Conservation (phyloP, 2,113 vertebrate genomes). For the Lampris megalopsis region DNA sequence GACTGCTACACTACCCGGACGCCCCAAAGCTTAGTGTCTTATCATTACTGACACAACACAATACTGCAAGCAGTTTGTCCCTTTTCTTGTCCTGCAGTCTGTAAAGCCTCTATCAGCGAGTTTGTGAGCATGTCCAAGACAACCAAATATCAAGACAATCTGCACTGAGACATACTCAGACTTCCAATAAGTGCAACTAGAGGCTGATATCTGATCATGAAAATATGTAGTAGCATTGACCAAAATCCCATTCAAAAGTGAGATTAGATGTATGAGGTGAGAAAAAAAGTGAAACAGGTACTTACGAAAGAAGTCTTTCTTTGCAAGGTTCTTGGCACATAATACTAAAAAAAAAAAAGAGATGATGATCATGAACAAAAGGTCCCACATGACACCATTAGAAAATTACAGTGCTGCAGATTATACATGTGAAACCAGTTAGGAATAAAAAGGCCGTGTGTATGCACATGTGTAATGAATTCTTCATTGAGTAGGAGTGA, state of each 20-base stretch:
- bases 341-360: conserved; percentile 87
- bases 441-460: not conserved
- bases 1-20: too few relatives aligned
- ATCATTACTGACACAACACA: conserved; percentile 11
- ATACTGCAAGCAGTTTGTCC: not conserved
- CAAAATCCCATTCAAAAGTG: too few relatives aligned
- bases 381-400: conserved; percentile 25
- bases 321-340: conserved; percentile 99
- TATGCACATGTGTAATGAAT: not conserved
- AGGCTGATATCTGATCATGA: too few relatives aligned
- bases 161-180: not conserved
- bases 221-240: too few relatives aligned
- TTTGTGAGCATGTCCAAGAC: not conserved
- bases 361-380: conserved; percentile 44
- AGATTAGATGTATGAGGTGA: too few relatives aligned
- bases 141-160: not conserved
- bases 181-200: not conserved
- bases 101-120: not conserved
- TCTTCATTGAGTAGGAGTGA: conserved; percentile 45
- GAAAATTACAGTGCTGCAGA: conserved; percentile 25
- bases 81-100: not conserved
- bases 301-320: conserved; percentile 99
- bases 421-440: not conserved
- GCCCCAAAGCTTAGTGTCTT: not conserved
- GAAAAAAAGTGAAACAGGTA: conserved; percentile 46